These are phyloP conservation scores for Drosophila acutilabella DNA, from an alignment of 2,888 invertebrate genomes.

Conservation along the genomic window DNA sequence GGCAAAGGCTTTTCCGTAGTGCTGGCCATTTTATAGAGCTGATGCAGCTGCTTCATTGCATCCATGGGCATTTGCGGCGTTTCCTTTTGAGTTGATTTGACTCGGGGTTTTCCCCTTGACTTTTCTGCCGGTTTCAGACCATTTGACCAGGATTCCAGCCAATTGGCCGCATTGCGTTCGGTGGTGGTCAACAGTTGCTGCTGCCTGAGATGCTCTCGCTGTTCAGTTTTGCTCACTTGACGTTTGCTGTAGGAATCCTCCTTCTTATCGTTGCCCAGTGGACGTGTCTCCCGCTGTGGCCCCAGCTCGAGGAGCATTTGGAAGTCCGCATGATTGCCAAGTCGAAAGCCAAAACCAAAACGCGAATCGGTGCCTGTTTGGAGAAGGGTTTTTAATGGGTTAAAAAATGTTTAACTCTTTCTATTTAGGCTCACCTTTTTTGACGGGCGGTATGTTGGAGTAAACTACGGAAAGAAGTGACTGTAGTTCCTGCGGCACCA, in stretches of 20 bases:
- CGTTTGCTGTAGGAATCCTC: constrained; percentile 82
- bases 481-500: constrained; percentile 93
- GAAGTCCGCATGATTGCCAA: constrained; percentile 93
- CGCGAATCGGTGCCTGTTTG: constrained; percentile 91
- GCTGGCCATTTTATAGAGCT: constrained; percentile 83
- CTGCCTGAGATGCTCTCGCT: constrained; percentile 63
- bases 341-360: constrained; percentile 91
- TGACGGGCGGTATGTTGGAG: constrained; percentile 93
- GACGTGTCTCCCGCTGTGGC: constrained; percentile 91
- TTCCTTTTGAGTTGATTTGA: constrained; percentile 16
- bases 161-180: constrained; percentile 81
- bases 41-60: constrained; percentile 82
- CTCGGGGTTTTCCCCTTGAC: constrained; percentile 22
- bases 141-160: constrained; percentile 88
- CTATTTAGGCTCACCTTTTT: constrained; percentile 88
- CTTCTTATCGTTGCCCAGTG: constrained; percentile 86
- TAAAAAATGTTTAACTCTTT: neutral
- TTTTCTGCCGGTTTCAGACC: constrained; percentile 84
- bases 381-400: neutral
- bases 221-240: constrained; percentile 77
- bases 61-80: constrained; percentile 84
- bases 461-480: constrained; percentile 92
- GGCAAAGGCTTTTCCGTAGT: constrained; percentile 33
- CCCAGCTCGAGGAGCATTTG: constrained; percentile 91
- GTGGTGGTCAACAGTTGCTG: constrained; percentile 84